Base-by-base conservation (phyloP, 1,140 invertebrate genomes). In the Ectropis grisescens region DNA sequence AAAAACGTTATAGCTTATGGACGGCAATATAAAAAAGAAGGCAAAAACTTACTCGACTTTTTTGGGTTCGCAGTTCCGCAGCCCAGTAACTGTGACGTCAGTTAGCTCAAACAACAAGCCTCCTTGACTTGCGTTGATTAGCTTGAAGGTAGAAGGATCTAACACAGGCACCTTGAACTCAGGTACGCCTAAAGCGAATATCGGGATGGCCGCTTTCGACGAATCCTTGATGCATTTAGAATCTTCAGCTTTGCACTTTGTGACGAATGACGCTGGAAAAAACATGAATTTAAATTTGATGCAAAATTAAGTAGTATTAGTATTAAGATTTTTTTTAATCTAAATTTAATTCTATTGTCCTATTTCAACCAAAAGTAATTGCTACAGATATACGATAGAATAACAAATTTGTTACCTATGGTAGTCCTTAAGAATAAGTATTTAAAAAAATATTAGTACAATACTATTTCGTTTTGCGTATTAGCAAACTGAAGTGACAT, bases 171-270 rank as follows among this genome's bases (percentile, higher is more conserved):
- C 24, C 0, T 43, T 43, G 1, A 45, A 33, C 2, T 67, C 58
- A 2, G 64, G 55, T 1, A 65, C 29, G 2, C 67, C 65, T 11
- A 26, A 25, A 6, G 44, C 46, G n/a, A 74, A 48, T 10, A 39
- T 28, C 1, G 50, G 39, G 9, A 71, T 22, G 0, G 50, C 23
- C 0, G 33, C 45, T 36, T 49, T 36, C 0, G 57, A 37, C 1
- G 50, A 41, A 8, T 46, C 35, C 19, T 47, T 60, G 0, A 58
- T 14, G 33, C 72, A 78, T 33, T 58, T 45, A 0, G 41, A 19
- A 10, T 71, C 65, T 0, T 37, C 44, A 1, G 29, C 12, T 25
- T 48, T 51, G 31, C 67, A 75, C 52, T 44, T 54, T n/a, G 39
- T 51, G 12, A 62, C 28, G 19, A 33, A 46, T 10, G 37, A 14